phyloP scores from a whole-genome alignment of 2,888 invertebrate species.

The Auanema sp. region DNA sequence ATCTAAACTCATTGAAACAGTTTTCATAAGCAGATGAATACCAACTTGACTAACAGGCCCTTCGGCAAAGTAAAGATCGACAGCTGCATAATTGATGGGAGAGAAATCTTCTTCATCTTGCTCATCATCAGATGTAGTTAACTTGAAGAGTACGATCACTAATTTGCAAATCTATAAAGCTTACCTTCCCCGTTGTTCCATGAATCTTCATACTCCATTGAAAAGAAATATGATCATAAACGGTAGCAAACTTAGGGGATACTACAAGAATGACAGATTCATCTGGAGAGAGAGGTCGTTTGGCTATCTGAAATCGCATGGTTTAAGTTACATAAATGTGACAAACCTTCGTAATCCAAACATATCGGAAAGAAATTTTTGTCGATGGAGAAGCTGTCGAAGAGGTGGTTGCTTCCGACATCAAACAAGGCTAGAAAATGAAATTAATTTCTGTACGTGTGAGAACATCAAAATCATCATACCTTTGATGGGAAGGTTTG shows the following conservation, averaged over 20 bases:
- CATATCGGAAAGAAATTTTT: conserved; percentile 2
- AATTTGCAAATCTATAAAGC: background rate
- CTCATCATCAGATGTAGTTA: conserved; percentile 21
- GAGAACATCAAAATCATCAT: no score
- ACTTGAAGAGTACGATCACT: conserved; percentile 6
- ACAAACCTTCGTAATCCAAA: background rate
- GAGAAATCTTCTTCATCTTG: conserved; percentile 31
- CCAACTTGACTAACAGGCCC: conserved; percentile 52
- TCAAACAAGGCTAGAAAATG: background rate
- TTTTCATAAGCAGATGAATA: background rate
- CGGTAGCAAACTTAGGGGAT: conserved; percentile 62
- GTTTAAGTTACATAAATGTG: background rate
- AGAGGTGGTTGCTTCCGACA: background rate
- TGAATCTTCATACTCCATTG: conserved; percentile 61
- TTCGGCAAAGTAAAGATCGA: conserved; percentile 60
- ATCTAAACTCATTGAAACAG: conserved; percentile 8
- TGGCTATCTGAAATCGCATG: conserved; percentile 21
- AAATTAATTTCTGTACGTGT: no score
- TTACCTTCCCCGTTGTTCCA: conserved; percentile 49
- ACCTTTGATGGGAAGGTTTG: no score
- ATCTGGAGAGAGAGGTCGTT: conserved; percentile 34
- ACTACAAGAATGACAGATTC: conserved; percentile 52
- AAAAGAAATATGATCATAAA: conserved; percentile 60
- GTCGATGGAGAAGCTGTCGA: background rate
- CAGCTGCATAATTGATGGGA: conserved; percentile 54